phyloP scores from a whole-genome alignment of 1,140 invertebrate species.

The Octopus bimaculoides region DNA sequence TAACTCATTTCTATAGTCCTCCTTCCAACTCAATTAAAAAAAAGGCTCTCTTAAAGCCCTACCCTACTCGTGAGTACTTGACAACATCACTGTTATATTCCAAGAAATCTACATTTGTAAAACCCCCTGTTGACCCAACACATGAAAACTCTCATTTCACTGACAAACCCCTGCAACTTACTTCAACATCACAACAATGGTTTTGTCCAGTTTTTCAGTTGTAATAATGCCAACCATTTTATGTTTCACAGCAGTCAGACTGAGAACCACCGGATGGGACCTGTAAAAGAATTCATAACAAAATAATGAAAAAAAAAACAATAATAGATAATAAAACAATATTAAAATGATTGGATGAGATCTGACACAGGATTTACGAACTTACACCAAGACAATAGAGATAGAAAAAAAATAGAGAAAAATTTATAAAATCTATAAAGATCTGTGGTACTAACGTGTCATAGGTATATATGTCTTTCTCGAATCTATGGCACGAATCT shows the following conservation, averaged over 20 bases:
- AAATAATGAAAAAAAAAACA: neutral
- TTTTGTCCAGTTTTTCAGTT: conserved; percentile 36
- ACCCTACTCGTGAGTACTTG: no score
- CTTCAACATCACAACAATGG: conserved; percentile 46
- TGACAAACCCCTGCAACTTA: conserved; percentile 12
- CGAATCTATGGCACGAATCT: conserved; percentile 80
- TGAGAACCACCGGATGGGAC: conserved; percentile 49
- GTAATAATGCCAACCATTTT: conserved; percentile 42
- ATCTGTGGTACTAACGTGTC: conserved; percentile 50
- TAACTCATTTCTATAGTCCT: no score
- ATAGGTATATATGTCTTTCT: conserved; percentile 57
- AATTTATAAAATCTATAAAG: neutral
- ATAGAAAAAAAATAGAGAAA: neutral
- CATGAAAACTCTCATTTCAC: no score
- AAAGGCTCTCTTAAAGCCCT: no score
- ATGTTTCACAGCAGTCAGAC: conserved; percentile 57
- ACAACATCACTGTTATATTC: no score
- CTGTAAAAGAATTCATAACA: conserved; percentile 25
- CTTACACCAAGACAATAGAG: neutral
- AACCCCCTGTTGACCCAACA: no score
- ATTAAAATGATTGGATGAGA: no score
- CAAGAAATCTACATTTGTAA: no score
- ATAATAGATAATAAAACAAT: neutral
- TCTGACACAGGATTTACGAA: no score
- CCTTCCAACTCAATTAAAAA: no score